Conservation (phyloP, 2,888 invertebrate genomes). For the Malthinus flaveolus region DNA sequence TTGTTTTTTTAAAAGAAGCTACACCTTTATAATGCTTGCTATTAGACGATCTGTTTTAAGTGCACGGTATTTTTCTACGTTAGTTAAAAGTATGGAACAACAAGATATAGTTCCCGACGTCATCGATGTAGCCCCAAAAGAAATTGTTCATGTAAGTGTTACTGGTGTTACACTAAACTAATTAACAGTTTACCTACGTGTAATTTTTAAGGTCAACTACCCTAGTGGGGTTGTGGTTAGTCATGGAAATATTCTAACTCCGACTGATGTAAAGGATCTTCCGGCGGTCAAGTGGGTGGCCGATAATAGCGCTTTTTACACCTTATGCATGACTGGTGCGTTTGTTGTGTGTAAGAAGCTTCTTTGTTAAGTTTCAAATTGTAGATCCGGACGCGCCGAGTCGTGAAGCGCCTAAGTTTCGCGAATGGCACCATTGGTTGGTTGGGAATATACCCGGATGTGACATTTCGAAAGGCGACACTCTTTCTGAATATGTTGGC, state of each 20-base stretch:
- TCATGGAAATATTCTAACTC: slow-evolving; percentile 70
- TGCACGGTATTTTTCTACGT: slow-evolving; percentile 36
- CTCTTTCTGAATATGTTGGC: slow-evolving; percentile 66
- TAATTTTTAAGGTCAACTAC: slow-evolving; percentile 54
- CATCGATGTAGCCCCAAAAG: slow-evolving; percentile 61
- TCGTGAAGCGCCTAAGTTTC: slow-evolving; percentile 66
- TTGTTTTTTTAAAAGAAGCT: no score
- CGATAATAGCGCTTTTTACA: slow-evolving; percentile 65
- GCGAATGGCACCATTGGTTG: slow-evolving; percentile 81
- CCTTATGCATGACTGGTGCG: slow-evolving; percentile 56
- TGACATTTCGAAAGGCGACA: slow-evolving; percentile 65
- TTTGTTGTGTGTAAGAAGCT: neutral
- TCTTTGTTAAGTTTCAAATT: neutral
- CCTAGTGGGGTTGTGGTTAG: slow-evolving; percentile 57
- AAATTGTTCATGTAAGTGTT: slow-evolving; percentile 49
- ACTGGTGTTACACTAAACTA: no score
- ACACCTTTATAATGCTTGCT: slow-evolving; percentile 29
- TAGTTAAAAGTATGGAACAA: slow-evolving; percentile 42
- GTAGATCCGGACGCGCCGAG: slow-evolving; percentile 79
- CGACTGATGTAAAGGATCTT: slow-evolving; percentile 70
- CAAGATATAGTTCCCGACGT: slow-evolving; percentile 71
- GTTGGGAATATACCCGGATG: slow-evolving; percentile 74
- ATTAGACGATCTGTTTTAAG: slow-evolving; percentile 30
- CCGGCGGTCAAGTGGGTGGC: slow-evolving; percentile 70
- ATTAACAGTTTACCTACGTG: neutral